Conservation (phyloP, 1,140 invertebrate species). For the Potamilus streckersoni region DNA sequence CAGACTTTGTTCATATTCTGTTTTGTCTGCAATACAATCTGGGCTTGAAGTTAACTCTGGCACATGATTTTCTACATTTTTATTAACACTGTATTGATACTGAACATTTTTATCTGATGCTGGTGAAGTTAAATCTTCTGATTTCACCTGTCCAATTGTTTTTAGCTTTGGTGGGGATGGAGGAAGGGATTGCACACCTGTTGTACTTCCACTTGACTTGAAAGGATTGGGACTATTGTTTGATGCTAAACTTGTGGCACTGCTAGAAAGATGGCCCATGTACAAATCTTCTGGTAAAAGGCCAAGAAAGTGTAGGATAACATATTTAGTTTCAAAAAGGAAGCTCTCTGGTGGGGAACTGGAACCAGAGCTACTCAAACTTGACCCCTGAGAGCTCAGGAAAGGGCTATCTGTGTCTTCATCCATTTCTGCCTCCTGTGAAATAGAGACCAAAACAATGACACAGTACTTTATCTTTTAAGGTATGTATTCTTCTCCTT, state of each 20-base stretch:
- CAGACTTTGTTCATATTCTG: too few species aligned
- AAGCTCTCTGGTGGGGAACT: conserved; percentile 34
- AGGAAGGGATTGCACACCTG: neutral
- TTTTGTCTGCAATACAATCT: too few species aligned
- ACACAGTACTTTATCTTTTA: too few species aligned
- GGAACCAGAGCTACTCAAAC: neutral
- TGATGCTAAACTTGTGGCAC: conserved; percentile 4
- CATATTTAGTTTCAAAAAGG: conserved; percentile 44
- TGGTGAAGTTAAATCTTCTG: conserved; percentile 13
- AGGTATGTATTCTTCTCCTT: too few species aligned
- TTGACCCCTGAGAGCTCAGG: neutral
- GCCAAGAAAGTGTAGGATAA: conserved; percentile 47
- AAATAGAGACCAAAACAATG: too few species aligned
- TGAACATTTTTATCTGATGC: conserved; percentile 22
- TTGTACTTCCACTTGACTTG: conserved; percentile 11
- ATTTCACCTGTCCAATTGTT: conserved; percentile 12
- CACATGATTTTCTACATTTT: too few species aligned
- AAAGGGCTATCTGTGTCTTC: conserved; percentile 3
- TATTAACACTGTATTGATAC: conserved; percentile 6
- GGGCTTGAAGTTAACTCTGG: too few species aligned
- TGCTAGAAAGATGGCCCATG: conserved; percentile 18
- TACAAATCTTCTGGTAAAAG: conserved; percentile 30
- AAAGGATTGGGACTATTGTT: neutral
- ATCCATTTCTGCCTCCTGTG: neutral
- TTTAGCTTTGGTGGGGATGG: conserved; percentile 7